These are phyloP conservation scores for Jordanella pulchra DNA, from an alignment of 2,797 vertebrate genomes.

Conservation along the genomic window DNA sequence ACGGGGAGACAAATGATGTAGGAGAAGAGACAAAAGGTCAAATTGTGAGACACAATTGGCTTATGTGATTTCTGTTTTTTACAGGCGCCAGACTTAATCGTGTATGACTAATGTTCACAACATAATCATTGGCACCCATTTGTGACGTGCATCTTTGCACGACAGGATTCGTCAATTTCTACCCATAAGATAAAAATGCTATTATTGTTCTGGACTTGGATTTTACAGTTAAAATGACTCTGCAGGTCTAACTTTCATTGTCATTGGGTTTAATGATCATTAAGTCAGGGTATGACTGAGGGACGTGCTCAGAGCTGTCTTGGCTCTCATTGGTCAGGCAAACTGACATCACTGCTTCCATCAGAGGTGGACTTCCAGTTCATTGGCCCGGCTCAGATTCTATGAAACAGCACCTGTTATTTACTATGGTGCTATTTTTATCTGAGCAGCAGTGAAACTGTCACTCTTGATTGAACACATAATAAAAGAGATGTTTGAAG, in stretches of 20 bases:
- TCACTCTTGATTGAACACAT: conserved; percentile 58
- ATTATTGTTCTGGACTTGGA: neutral
- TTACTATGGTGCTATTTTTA: conserved; percentile 65
- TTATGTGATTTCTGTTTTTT: neutral
- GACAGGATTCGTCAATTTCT: too few species aligned
- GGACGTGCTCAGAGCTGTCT: neutral
- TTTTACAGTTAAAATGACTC: conserved; percentile 22
- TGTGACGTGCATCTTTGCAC: neutral
- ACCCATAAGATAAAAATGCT: neutral
- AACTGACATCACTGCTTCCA: neutral
- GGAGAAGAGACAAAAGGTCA: conserved; percentile 40
- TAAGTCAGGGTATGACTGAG: conserved; percentile 18
- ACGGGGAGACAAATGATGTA: conserved; percentile 7
- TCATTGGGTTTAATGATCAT: conserved; percentile 39
- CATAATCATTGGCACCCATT: neutral
- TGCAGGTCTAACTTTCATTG: conserved; percentile 34
- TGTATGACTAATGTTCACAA: conserved; percentile 17
- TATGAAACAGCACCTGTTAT: conserved; percentile 48
- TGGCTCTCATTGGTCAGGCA: conserved; percentile 44
- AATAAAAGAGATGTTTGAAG: conserved; percentile 36
- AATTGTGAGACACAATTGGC: conserved; percentile 12
- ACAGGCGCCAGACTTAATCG: neutral
- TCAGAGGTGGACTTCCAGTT: conserved; percentile 34
- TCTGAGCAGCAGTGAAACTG: conserved; percentile 39
- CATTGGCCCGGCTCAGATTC: conserved; percentile 42